These are phyloP conservation scores for Smithornis capensis DNA, from an alignment of 2,113 vertebrate genomes.

Conservation along the genomic window DNA sequence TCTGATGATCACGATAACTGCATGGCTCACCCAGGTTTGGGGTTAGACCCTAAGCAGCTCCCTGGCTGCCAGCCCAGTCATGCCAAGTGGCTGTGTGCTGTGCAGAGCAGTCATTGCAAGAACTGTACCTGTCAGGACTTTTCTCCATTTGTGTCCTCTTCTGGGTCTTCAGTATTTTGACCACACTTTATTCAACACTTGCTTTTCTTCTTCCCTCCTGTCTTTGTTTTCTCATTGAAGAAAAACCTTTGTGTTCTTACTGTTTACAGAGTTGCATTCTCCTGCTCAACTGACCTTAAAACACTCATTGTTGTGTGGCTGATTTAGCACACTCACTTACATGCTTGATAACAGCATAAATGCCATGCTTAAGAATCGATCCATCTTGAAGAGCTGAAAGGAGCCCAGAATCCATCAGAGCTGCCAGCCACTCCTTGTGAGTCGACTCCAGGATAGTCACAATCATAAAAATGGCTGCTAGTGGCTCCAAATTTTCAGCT, in stretches of 20 bases:
- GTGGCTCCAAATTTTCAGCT: not conserved
- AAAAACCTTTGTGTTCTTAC: not conserved
- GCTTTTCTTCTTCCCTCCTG: fast-evolving
- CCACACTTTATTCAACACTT: not conserved
- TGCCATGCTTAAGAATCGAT: not conserved
- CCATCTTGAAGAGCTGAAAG: not conserved
- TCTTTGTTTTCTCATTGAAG: not conserved
- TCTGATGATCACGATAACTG: not conserved
- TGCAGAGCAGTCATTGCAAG: not conserved
- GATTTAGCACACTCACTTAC: not conserved
- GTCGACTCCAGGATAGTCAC: not conserved
- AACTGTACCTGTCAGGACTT: not conserved
- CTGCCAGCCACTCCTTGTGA: not conserved
- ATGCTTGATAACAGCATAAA: not conserved
- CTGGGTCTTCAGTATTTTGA: not conserved
- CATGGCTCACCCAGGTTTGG: not conserved
- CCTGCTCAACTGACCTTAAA: not conserved
- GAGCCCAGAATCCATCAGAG: not conserved
- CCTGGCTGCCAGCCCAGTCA: not conserved
- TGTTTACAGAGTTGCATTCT: not conserved
- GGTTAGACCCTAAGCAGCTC: not conserved
- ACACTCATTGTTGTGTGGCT: not conserved
- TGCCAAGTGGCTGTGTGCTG: too few species aligned
- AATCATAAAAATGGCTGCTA: not conserved
- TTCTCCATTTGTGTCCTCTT: not conserved